Evolutionary conservation across 2,888 invertebrate species (phyloP).

Genomic region (Drosophila pegasa): DNA sequence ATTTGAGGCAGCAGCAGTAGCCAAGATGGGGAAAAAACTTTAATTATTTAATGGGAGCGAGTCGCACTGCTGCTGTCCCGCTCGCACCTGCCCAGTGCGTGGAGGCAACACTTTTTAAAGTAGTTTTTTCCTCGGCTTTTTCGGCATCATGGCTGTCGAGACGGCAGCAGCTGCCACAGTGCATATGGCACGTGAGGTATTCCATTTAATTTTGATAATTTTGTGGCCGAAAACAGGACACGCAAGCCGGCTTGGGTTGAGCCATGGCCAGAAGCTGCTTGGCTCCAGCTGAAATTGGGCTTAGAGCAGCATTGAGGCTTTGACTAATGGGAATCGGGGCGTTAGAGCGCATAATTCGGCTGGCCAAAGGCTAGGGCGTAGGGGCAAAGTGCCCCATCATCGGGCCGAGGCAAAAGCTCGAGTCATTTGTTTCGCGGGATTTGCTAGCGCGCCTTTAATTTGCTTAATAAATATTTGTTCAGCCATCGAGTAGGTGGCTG

Average conservation of each 20-base stretch:
- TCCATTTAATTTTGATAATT: slow-evolving; percentile 69
- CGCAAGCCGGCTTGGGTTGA: slow-evolving; percentile 63
- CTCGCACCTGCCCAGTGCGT: slow-evolving; percentile 2
- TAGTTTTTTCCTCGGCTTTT: slow-evolving; percentile 11
- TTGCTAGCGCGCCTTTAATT: slow-evolving; percentile 71
- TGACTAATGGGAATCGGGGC: slow-evolving; percentile 73
- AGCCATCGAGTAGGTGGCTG: slow-evolving; percentile 35
- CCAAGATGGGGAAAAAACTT: slow-evolving; percentile 46
- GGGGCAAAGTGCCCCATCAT: slow-evolving; percentile 60
- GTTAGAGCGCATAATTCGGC: slow-evolving; percentile 74
- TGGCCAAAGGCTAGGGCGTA: slow-evolving; percentile 40
- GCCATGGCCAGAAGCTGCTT: slow-evolving; percentile 31
- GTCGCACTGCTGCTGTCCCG: slow-evolving; percentile 10
- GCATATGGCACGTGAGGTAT: slow-evolving; percentile 76
- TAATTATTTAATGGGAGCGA: slow-evolving; percentile 69
- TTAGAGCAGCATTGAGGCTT: slow-evolving; percentile 56
- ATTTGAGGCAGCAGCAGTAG: slow-evolving; percentile 45
- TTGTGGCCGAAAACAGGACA: slow-evolving; percentile 45
- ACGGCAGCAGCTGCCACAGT: slow-evolving; percentile 58
- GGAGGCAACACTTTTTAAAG: slow-evolving; percentile 16
- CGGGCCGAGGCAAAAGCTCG: slow-evolving; percentile 53
- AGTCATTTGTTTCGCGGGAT: slow-evolving; percentile 77
- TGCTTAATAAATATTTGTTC: slow-evolving; percentile 77
- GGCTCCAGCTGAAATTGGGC: slow-evolving; percentile 56
- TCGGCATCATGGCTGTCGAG: slow-evolving; percentile 52